A percentile compares a stretch with the other conserved stretches of the same genome.
These are phyloP conservation scores for Lophotis ruficrista DNA, from an alignment of 2,113 vertebrate genomes.

Conservation along the genomic window DNA sequence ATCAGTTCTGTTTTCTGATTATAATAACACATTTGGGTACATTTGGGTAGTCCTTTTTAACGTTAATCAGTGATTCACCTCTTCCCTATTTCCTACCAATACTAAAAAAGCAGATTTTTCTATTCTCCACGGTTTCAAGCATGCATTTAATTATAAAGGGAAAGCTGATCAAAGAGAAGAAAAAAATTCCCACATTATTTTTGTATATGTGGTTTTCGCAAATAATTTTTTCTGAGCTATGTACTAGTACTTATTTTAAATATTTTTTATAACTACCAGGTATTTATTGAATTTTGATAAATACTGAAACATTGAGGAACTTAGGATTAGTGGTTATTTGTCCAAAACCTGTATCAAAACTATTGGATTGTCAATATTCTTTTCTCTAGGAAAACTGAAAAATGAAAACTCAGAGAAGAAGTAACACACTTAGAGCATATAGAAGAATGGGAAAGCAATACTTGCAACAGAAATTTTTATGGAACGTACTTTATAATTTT, in stretches of 20 bases:
- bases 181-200: fast-evolving
- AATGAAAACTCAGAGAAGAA: background rate
- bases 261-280: background rate
- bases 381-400: background rate
- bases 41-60: background rate
- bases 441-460: background rate
- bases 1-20: constrained; percentile 27
- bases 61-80: background rate
- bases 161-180: background rate
- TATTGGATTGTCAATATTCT: background rate
- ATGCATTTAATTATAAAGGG: background rate
- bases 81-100: background rate
- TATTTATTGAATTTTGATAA: background rate
- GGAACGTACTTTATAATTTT: background rate
- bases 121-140: background rate
- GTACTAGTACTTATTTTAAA: background rate
- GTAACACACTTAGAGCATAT: background rate
- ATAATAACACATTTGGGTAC: background rate
- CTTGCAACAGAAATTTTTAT: background rate
- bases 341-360: background rate
- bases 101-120: background rate
- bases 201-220: background rate
- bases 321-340: background rate
- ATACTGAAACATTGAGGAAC: background rate
- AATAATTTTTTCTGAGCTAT: background rate